Percentiles rank a stretch among this genome's conserved stretches.
Evolutionary conservation across 2,797 vertebrate species (phyloP).

Genomic region (Luscinia luscinia): DNA sequence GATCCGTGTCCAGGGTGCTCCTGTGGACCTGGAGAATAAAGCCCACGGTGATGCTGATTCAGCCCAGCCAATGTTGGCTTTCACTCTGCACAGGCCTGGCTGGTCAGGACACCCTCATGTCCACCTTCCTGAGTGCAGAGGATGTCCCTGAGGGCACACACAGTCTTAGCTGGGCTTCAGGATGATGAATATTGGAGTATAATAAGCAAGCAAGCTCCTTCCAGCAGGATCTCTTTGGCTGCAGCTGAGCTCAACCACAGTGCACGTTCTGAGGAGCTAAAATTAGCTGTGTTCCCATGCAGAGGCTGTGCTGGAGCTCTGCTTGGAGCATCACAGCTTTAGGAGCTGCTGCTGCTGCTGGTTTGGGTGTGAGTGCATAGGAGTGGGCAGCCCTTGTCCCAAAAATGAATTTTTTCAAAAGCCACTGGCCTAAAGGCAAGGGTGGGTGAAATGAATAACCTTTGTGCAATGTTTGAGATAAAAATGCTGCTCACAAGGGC

Average conservation of each 20-base stretch:
- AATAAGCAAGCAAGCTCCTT: not conserved
- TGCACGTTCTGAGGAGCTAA: not conserved
- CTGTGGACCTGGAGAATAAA: not conserved
- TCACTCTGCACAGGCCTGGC: not conserved
- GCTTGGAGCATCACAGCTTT: fast-evolving
- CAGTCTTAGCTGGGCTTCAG: not conserved
- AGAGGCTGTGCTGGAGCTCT: not conserved
- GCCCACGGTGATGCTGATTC: not conserved
- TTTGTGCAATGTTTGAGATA: not conserved
- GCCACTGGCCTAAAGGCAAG: not conserved
- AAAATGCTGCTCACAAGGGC: not conserved
- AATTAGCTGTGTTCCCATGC: not conserved
- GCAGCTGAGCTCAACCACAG: not conserved
- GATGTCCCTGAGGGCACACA: not conserved
- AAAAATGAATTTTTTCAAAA: not conserved
- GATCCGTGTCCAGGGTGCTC: fast-evolving
- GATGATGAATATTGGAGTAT: not conserved
- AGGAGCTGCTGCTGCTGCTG: not conserved
- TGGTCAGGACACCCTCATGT: not conserved
- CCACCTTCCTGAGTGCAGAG: not conserved
- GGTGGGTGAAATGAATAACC: not conserved
- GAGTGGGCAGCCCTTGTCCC: not conserved
- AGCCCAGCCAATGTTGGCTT: not conserved
- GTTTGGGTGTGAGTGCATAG: not conserved
- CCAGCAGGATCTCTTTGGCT: not conserved